A percentile compares a stretch with the other conserved stretches of the same genome.
phyloP scores from a whole-genome alignment of 64 coral and sea anemone genomes.

The Stylophora pistillata region DNA sequence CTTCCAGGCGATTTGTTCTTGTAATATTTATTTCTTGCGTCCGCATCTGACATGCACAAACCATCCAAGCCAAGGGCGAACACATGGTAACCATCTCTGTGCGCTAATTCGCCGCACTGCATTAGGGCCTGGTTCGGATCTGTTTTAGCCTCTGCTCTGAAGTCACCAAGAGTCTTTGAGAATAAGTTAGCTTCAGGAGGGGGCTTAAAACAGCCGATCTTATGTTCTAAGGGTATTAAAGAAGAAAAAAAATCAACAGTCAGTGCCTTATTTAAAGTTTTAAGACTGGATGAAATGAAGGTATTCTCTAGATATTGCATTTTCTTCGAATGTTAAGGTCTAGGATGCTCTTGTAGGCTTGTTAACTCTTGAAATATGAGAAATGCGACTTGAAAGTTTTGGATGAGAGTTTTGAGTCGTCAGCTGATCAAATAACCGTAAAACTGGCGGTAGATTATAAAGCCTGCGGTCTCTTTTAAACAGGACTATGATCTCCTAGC shows the following conservation, averaged over 20 bases:
- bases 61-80: slow-evolving; percentile 26
- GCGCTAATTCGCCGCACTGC: slow-evolving; percentile 6
- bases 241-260: not conserved
- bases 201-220: slow-evolving; percentile 22
- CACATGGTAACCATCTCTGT: not conserved
- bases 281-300: no score
- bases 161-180: slow-evolving; percentile 25
- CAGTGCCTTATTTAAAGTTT: no score
- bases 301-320: no score
- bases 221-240: not conserved
- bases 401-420: no score
- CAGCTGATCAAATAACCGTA: no score
- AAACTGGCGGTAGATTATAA: no score
- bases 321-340: no score
- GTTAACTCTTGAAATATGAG: no score
- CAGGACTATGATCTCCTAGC: no score
- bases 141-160: not conserved
- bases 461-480: no score
- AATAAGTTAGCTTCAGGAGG: not conserved
- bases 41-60: slow-evolving; percentile 9
- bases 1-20: not conserved
- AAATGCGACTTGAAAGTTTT: no score
- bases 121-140: not conserved
- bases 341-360: no score
- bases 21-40: slow-evolving; percentile 1